Base-by-base conservation (phyloP, 2,888 invertebrate genomes). In the Sinhomidia bicolor region DNA sequence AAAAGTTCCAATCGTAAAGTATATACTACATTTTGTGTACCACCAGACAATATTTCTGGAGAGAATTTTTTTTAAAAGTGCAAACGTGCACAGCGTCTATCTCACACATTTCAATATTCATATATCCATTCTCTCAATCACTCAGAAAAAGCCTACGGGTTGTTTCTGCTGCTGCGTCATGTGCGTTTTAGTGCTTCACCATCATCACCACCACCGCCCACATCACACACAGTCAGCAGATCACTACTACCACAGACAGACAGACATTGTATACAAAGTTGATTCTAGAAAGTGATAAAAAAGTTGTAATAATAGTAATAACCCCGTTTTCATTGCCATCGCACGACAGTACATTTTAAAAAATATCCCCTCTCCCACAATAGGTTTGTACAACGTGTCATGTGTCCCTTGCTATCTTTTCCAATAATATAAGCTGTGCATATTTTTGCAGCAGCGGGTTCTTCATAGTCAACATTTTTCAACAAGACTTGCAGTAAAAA, bases 261-360 rank as follows among this genome's bases (percentile, higher is more conserved):
- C n/a, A n/a, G n/a, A n/a, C n/a, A n/a, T n/a, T 68, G 36, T 17
- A 68, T 20, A 79, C 57, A 57, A 60, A 57, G 54, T 32, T 79
- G 54, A 54, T 17, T 68, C 68, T 36, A 65, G 68, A 12, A 41
- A 65, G 32, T 17, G 17, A 29, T 47, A 36, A 51, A 82, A 82
- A 82, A 29, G 65, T 44, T 44, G 62, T 68, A 68, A 68, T 68
- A 68, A 68, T 68, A 68, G 68, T 65, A 68, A 68, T 68, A 82
- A 82, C 81, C 81, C 29, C 81, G 41, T 68, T 82, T 82, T 82
- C 81, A 82, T 82, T 82, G 81, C 68, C 44, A 62, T 80, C 80
- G 44, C 41, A 10, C 57, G 14, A 7, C 57, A 14, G 62, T 36
- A 44, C 17, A 0, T 17, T 57, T 54, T 20, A 29, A 26, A 54